Evolutionary conservation across 2,113 vertebrate genomes (phyloP), one percentile per base, ranked within the genome.

Genomic region (Chunga burmeisteri): DNA sequence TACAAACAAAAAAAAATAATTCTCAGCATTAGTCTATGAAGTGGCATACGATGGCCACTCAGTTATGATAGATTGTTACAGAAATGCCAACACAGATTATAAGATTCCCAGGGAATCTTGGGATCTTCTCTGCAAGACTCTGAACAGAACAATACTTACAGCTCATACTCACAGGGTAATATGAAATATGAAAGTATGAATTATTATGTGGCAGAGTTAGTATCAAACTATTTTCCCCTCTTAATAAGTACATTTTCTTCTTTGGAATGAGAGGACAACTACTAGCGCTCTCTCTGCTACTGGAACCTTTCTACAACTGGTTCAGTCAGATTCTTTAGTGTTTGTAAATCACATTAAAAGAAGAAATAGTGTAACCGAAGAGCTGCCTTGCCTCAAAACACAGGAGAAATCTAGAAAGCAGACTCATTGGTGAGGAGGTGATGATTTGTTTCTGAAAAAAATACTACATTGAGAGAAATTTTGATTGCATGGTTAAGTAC

Each of bases 321-420:
- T 46, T 92, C 71, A 90, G 55, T 74, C 66, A 81, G 67, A 91
- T 38, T 78, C 40, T 73, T 80, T 53, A 72, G 16, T 17, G 2
- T 61, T 93, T 88, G 49, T 55, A 89, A 82, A 97, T 90, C 72
- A 66, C 12, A 46, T 73, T 75, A 81, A 73, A 86, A 88, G 58
- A 94, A 95, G 49, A 62, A 56, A 25, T 11, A 84, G 38, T 34
- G 10, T 19, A 80, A 79, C 25, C 50, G 58, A 91, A 55, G 63
- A 72, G 25, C 8, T 58, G 50, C 6, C 80, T 66, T 53, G n/a
- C 6, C 89, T 95, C 74, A 82, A 85, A 87, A 80, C n/a, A 73
- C 34, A 38, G 25, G 14, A 58, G 27, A 83, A 93, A 90, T 84
- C 49, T 82, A 65, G 32, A 86, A 84, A 91, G 62, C 6, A 34